phyloP scores from a whole-genome alignment of 1,140 invertebrate species.

The Ceratosolen fusciceps region DNA sequence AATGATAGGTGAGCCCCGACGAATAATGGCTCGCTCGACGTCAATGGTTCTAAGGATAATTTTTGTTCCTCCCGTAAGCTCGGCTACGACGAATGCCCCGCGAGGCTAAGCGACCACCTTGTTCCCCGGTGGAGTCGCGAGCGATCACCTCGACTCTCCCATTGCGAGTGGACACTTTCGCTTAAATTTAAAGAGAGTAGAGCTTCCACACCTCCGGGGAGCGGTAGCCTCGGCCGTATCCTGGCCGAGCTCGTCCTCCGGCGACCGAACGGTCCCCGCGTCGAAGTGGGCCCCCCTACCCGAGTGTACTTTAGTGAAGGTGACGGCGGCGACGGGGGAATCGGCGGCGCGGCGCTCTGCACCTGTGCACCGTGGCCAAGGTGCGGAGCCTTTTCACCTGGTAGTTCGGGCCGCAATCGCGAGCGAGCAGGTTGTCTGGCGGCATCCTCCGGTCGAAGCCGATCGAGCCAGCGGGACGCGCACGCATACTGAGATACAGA shows the following conservation, averaged over 20 bases:
- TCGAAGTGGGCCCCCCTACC: constrained; percentile 63
- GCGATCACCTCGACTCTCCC: too few relatives aligned
- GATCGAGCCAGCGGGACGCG: not conserved
- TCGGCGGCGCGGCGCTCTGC: constrained; percentile 53
- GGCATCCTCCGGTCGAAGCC: constrained; percentile 7
- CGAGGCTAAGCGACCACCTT: too few relatives aligned
- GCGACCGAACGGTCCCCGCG: not conserved
- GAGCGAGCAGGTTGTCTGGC: constrained; percentile 53
- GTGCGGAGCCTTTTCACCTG: constrained; percentile 69
- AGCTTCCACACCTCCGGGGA: too few relatives aligned
- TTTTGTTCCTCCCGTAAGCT: too few relatives aligned
- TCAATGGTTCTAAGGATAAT: too few relatives aligned
- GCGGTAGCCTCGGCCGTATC: not conserved
- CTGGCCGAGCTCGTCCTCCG: not conserved
- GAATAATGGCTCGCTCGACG: too few relatives aligned
- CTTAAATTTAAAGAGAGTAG: too few relatives aligned
- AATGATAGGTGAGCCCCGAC: too few relatives aligned
- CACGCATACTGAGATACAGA: too few relatives aligned
- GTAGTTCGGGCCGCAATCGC: constrained; percentile 64
- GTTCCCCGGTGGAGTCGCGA: too few relatives aligned
- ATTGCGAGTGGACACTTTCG: too few relatives aligned
- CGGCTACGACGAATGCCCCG: too few relatives aligned
- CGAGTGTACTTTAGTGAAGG: constrained; percentile 41
- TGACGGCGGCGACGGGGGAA: constrained; percentile 37
- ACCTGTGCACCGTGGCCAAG: constrained; percentile 65